A percentile compares a stretch with the other conserved stretches of the same genome.
Evolutionary conservation across 2,797 vertebrate species (phyloP).

Genomic region (Lagorchestes hirsutus): DNA sequence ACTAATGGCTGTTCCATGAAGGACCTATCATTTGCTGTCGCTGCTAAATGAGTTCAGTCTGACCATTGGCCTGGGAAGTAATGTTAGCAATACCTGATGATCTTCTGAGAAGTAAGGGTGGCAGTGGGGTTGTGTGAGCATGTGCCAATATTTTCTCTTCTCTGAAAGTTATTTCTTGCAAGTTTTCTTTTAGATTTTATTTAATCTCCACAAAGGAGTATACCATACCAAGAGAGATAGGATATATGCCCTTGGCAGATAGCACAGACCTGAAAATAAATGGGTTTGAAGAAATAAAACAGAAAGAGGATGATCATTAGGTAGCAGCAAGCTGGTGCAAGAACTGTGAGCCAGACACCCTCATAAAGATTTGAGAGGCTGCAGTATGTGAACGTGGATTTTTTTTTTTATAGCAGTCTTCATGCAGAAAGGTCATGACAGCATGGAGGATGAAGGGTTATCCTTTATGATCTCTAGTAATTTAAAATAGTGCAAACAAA

Average conservation of each 20-base stretch:
- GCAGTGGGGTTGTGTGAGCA: not conserved
- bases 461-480: conserved; percentile 82
- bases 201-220: conserved; percentile 51
- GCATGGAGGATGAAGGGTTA: conserved; percentile 78
- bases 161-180: conserved; percentile 51
- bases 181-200: conserved; percentile 50
- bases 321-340: conserved; percentile 80
- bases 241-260: conserved; percentile 60
- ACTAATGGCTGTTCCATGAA: not conserved
- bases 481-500: conserved; percentile 84
- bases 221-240: conserved; percentile 59
- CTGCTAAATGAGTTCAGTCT: conserved; percentile 21
- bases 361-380: conserved; percentile 83
- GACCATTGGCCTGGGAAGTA: not conserved
- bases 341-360: conserved; percentile 76
- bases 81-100: not conserved
- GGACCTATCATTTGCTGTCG: not conserved
- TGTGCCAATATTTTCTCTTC: conserved; percentile 16
- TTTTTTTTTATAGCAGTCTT: conserved; percentile 78
- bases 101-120: not conserved
- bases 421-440: conserved; percentile 83
- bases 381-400: not conserved
- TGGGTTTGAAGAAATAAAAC: conserved; percentile 77
- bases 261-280: conserved; percentile 72
- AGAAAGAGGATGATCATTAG: conserved; percentile 75